These are phyloP conservation scores for Heterohyrax brucei DNA, from an alignment of 2,797 vertebrate genomes.

Conservation along the genomic window DNA sequence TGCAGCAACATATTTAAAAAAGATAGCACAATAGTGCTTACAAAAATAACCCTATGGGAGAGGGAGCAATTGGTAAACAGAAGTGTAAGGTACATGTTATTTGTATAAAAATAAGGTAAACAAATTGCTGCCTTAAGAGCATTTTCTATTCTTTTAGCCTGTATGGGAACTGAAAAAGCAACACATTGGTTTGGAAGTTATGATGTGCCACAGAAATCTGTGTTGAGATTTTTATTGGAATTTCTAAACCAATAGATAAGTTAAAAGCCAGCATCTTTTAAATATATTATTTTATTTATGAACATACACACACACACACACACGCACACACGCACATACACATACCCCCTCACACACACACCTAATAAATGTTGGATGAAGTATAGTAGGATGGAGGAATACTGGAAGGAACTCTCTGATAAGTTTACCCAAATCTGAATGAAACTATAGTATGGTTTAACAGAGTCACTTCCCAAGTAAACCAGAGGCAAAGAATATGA, in stretches of 20 bases:
- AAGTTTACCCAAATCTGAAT: background rate
- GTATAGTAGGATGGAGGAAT: background rate
- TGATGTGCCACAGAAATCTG: background rate
- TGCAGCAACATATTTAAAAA: too few species aligned
- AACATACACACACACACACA: background rate
- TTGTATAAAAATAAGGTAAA: too few species aligned
- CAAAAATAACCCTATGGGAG: too few species aligned
- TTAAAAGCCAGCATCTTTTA: background rate
- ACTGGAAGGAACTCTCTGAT: background rate
- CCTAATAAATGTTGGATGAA: background rate
- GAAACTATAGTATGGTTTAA: rapidly evolving
- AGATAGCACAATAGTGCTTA: too few species aligned
- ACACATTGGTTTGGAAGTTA: background rate
- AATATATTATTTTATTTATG: slow-evolving; percentile 17
- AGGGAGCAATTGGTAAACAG: too few species aligned
- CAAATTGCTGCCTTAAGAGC: background rate
- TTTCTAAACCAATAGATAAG: background rate
- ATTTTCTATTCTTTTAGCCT: background rate
- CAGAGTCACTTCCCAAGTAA: background rate
- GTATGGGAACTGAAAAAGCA: background rate
- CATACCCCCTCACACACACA: too few species aligned
- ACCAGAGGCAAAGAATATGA: background rate
- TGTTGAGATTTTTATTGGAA: background rate
- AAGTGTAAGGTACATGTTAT: too few species aligned
- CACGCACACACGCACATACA: background rate